Base-by-base conservation (phyloP, 2,888 invertebrate species). In the Perizoma affinitatum region DNA sequence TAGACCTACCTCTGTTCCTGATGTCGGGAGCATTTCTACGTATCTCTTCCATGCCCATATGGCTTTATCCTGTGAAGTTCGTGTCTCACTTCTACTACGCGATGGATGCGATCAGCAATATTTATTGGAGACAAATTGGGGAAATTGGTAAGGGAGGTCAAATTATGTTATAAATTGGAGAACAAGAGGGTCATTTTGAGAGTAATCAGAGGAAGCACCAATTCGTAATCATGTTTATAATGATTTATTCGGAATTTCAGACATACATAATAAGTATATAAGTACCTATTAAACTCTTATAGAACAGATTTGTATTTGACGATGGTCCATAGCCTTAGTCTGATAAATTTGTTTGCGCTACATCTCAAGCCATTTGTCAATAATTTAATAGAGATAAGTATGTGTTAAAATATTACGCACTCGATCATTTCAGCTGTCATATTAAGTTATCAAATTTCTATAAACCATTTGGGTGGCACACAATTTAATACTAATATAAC, bases 71-170 rank as follows among this genome's bases (percentile, higher is more conserved):
- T 0, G 58, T 93, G 36, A 92, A 92, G 71, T 93, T 88, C 71
- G 58, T 92, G 35, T 93, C 93, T 0, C 90, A 93, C 61, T 93
- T 93, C 76, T 93, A 89, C 76, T 93, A 93, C 73, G 74, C 84
- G 0, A 88, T 92, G 84, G 93, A 93, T 54, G 88, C 91, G 0
- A 66, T 93, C n/a, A 92, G 93, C 65, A 93, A 93, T 61, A 80
- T 93, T 36, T 91, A 93, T 68, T 93, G 93, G 93, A 78, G 88
- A 10, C 85, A 90, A 66, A 87, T 93, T 64, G 83, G 85, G 4
- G 54, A 70, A 36, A 93, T 93, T 10, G 92, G 93, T 93, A 71
- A 83, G 83, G 8, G 36, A 5, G 4, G 41, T 9, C 9, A 5
- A 42, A 9, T n/a, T 42, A 7, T 38, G 8, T 0, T 38, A 3